Evolutionary conservation across 2,797 vertebrate species (phyloP).

Genomic region (Coregonus suidteri): DNA sequence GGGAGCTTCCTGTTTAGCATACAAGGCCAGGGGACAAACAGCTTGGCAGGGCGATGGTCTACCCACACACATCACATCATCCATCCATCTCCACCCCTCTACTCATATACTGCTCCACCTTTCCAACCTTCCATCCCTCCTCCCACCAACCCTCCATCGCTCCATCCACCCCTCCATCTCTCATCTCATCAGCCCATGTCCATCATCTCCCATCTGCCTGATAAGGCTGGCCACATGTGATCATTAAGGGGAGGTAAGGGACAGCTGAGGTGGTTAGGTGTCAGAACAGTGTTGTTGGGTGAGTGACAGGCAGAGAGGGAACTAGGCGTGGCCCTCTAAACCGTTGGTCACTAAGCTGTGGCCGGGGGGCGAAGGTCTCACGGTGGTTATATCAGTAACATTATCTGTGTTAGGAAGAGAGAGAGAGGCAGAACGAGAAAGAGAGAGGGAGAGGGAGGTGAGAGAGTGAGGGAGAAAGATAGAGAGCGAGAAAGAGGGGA

Average conservation of each 20-base stretch:
- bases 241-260: neutral
- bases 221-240: neutral
- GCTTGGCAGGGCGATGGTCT: too few species aligned
- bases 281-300: neutral
- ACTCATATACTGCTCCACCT: neutral
- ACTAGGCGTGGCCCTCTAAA: neutral
- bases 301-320: neutral
- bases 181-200: neutral
- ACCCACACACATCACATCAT: too few species aligned
- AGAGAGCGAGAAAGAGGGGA: neutral
- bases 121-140: neutral
- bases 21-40: too few species aligned
- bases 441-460: neutral
- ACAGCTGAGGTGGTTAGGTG: neutral
- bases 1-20: too few species aligned
- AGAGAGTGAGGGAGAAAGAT: conserved; percentile 4
- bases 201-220: neutral
- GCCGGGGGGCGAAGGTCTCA: neutral
- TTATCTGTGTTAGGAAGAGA: neutral
- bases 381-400: neutral
- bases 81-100: neutral
- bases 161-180: neutral
- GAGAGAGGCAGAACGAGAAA: conserved; percentile 2
- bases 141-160: neutral
- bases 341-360: neutral